Percentiles rank a stretch among this genome's conserved stretches.
Evolutionary conservation across 2,888 invertebrate species (phyloP).

Genomic region (Lasioglossum malachurum): DNA sequence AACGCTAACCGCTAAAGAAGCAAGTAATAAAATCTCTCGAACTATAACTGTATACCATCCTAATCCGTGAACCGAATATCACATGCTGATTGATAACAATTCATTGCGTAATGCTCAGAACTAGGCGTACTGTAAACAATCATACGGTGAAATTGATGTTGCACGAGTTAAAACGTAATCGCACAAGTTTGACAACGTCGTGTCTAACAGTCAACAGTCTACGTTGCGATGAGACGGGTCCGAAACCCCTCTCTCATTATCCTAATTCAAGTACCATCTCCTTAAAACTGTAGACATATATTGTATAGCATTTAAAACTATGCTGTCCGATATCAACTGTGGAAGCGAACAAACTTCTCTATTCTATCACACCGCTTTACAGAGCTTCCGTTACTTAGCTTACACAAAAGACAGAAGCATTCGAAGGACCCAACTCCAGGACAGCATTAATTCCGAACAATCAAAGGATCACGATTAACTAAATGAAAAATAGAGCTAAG

Average conservation of each 20-base stretch:
- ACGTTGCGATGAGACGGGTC: not conserved
- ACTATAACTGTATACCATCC: not conserved
- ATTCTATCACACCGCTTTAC: not conserved
- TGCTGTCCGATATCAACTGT: not conserved
- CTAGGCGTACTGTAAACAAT: not conserved
- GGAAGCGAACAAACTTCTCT: not conserved
- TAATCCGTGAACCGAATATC: not conserved
- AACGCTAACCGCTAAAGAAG: slow-evolving; percentile 7
- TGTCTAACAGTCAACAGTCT: slow-evolving; percentile 14
- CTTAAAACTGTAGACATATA: not conserved
- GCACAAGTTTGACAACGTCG: not conserved
- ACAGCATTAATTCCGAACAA: slow-evolving; percentile 6
- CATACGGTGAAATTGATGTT: not conserved
- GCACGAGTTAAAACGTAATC: not conserved
- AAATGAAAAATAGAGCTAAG: slow-evolving; percentile 2
- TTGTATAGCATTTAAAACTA: slow-evolving; percentile 3
- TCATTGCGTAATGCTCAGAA: not conserved
- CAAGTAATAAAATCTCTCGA: slow-evolving; percentile 7
- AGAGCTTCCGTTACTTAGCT: not conserved
- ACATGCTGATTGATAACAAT: slow-evolving; percentile 12
- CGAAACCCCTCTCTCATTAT: not conserved
- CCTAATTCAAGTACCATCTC: slow-evolving; percentile 3
- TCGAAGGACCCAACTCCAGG: not conserved
- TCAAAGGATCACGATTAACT: not conserved
- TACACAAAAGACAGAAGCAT: slow-evolving; percentile 3